phyloP scores from a whole-genome alignment of 2,888 invertebrate species.

The Macaria liturata region DNA sequence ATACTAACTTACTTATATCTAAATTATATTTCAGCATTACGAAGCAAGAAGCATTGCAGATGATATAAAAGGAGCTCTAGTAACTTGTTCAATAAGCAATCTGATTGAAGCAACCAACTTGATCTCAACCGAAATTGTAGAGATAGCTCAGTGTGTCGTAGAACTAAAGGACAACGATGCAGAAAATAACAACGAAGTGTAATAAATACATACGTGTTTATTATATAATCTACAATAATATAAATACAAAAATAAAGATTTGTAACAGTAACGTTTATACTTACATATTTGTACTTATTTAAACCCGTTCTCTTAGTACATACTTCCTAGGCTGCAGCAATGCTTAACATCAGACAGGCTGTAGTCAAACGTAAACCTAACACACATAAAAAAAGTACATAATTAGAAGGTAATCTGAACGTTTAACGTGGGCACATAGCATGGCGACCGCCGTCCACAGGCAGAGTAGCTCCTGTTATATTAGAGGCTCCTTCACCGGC shows the following conservation, averaged over 20 bases:
- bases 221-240: too few relatives aligned
- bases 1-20: too few relatives aligned
- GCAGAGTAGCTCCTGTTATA: conserved; percentile 91
- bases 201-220: neutral
- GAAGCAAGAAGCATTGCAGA: conserved; percentile 43
- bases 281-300: too few relatives aligned
- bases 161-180: conserved; percentile 28
- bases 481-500: conserved; percentile 92
- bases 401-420: too few relatives aligned
- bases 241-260: too few relatives aligned
- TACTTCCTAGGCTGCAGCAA: too few relatives aligned
- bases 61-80: conserved; percentile 44
- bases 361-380: too few relatives aligned
- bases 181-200: conserved; percentile 5
- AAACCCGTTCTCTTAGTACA: too few relatives aligned
- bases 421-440: conserved; percentile 91
- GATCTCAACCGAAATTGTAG: conserved; percentile 42
- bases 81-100: conserved; percentile 49
- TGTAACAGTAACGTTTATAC: too few relatives aligned
- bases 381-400: too few relatives aligned
- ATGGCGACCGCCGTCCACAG: conserved; percentile 94
- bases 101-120: conserved; percentile 44
- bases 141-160: conserved; percentile 46
- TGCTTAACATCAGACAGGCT: too few relatives aligned
- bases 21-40: conserved; percentile 43